Evolutionary conservation across 2,888 invertebrate species (phyloP).

Genomic region (Agrochola lota): DNA sequence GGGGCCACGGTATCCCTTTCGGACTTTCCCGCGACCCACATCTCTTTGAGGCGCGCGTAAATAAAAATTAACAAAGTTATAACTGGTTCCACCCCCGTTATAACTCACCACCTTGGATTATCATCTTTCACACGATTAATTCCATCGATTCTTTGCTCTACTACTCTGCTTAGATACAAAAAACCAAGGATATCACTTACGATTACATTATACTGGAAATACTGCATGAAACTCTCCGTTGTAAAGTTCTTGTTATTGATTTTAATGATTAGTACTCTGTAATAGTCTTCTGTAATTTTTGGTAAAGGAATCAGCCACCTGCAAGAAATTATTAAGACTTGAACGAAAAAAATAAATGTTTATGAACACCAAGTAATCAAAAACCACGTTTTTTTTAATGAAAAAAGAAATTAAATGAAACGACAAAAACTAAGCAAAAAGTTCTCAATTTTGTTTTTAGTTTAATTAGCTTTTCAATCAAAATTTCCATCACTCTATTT

Average conservation of each 20-base stretch:
- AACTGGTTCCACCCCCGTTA: too few species aligned
- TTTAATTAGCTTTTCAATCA: not conserved
- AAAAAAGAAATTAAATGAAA: not conserved
- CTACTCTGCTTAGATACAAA: not conserved
- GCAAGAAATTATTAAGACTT: constrained; percentile 4
- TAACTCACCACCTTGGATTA: too few species aligned
- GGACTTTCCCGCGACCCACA: too few species aligned
- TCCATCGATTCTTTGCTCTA: too few species aligned
- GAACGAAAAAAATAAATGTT: not conserved
- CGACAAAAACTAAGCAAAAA: not conserved
- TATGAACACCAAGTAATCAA: not conserved
- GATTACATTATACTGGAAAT: constrained; percentile 44
- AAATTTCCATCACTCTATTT: not conserved
- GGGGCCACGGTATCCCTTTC: too few species aligned
- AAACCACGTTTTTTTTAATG: not conserved
- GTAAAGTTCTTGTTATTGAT: constrained; percentile 38
- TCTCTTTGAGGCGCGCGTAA: too few species aligned
- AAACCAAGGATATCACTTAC: constrained; percentile 52
- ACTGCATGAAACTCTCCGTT: constrained; percentile 33
- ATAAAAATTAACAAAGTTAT: too few species aligned
- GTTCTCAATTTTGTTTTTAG: not conserved
- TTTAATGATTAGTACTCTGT: constrained; percentile 58
- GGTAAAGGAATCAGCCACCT: constrained; percentile 61
- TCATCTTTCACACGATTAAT: too few species aligned
- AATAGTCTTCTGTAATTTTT: constrained; percentile 65